Percentiles rank a stretch among this genome's conserved stretches.
phyloP scores from a whole-genome alignment of 2,888 invertebrate genomes.

The Calameuta filiformis region DNA sequence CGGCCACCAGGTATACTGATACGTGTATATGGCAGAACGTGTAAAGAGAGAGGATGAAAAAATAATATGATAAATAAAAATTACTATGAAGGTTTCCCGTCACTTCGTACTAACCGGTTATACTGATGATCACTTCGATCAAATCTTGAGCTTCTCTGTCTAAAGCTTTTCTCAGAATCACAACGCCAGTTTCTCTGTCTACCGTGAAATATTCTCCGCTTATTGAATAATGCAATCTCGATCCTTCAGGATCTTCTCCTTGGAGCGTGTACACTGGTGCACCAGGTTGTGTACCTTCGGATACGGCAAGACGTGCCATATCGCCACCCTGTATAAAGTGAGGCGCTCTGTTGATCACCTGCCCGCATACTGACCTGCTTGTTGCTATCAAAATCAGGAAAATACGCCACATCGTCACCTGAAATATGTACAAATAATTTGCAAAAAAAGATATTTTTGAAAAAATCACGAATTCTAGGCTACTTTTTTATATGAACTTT shows the following conservation, averaged over 20 bases:
- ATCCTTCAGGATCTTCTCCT: conserved; percentile 82
- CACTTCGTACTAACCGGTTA: conserved; percentile 72
- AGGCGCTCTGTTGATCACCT: conserved; percentile 78
- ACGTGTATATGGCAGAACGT: neutral
- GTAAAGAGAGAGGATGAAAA: neutral
- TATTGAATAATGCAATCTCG: conserved; percentile 80
- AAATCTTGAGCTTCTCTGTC: conserved; percentile 78
- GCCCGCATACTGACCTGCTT: conserved; percentile 58
- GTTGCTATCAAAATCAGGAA: conserved; percentile 42
- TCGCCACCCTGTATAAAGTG: conserved; percentile 83
- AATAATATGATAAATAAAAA: neutral
- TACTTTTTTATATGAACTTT: neutral
- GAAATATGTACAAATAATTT: neutral
- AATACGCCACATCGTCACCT: conserved; percentile 54
- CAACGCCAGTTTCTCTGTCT: conserved; percentile 80
- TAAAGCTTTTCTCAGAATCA: conserved; percentile 76
- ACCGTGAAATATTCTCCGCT: conserved; percentile 85
- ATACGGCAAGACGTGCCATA: conserved; percentile 79
- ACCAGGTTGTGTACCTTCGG: conserved; percentile 80
- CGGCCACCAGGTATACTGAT: neutral
- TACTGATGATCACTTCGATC: conserved; percentile 84
- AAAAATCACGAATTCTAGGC: neutral
- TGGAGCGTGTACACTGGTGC: conserved; percentile 81
- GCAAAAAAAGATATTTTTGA: neutral
- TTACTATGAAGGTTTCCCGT: neutral